Base-by-base conservation (phyloP, 2,113 vertebrate genomes). In the Oryzias melastigma region DNA sequence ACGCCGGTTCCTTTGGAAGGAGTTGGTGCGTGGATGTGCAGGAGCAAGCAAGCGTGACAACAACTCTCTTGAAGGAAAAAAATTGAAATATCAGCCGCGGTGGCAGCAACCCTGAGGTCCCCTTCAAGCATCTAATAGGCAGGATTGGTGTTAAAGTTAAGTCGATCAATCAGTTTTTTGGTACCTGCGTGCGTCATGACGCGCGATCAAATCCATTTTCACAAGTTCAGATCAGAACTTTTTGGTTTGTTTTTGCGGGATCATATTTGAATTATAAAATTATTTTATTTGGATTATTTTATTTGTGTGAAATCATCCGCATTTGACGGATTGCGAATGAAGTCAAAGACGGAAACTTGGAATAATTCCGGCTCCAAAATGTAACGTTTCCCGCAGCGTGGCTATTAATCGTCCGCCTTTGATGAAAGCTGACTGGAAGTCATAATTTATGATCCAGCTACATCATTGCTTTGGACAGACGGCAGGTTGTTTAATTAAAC, bases 51-150 rank as follows among this genome's bases (percentile, higher is more conserved):
- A 73, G 85, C 77, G 83, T 81, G 85, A 87, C 85, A 81, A 85
- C 81, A 81, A 80, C 82, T 82, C 82, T 76, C 70, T 83, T 64
- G 14, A 76, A 75, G 62, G 50, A 74, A 83, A 22, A 22, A 84
- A 85, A 88, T 85, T 84, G 71, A 88, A 87, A 84, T 86, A 88
- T 84, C 83, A 85, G 61, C 8, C 65, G 22, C 22, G 22, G 58
- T 66, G 68, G 68, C 78, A 73, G 72, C 67, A 48, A 35, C 10
- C 10, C 10, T 43, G 58, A 58, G 78, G 75, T 62, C 51, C 41
- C 61, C 63, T 65, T 61, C 42, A 72, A 75, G 62, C 75, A 73
- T 67, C 62, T 52, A 62, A 46, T 55, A 8, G 8, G 8, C 35
- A 35, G 35, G 10, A 35, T 12, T 35, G 35, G 10, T 35, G 3